A percentile compares a stretch with the other conserved stretches of the same genome.
phyloP scores from a whole-genome alignment of 1,140 invertebrate species.

The Philopotamus ludificatus region DNA sequence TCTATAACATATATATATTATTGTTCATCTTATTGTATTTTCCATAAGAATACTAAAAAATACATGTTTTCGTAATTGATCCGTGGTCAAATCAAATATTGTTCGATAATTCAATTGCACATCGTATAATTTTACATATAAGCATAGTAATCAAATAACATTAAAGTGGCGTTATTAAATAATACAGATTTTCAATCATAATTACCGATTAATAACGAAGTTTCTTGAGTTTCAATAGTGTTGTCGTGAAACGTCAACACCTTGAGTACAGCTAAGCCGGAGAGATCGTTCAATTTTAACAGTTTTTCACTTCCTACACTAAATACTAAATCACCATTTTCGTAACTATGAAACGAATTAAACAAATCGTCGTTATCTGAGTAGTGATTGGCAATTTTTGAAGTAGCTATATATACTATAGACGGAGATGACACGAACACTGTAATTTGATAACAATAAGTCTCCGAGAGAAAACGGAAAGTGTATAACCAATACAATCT shows the following conservation, averaged over 20 bases:
- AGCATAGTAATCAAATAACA: too few species aligned
- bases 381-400: conserved; percentile 49
- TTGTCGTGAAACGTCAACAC: conserved; percentile 45
- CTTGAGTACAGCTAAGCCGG: conserved; percentile 48
- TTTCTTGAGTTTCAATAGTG: conserved; percentile 51
- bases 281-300: conserved; percentile 43
- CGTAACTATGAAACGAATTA: conserved; percentile 22
- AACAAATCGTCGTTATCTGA: conserved; percentile 50
- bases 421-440: conserved; percentile 53
- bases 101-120: too few species aligned
- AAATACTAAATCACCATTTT: conserved; percentile 43
- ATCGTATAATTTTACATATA: too few species aligned
- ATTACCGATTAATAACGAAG: conserved; percentile 53
- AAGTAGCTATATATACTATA: conserved; percentile 53
- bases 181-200: too few species aligned
- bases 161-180: too few species aligned
- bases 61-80: too few species aligned
- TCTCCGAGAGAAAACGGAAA: too few species aligned
- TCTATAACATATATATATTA: too few species aligned
- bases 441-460: too few species aligned
- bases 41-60: too few species aligned
- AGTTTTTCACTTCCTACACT: conserved; percentile 45
- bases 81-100: too few species aligned
- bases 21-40: too few species aligned
- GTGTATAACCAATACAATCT: not conserved